Base-by-base conservation (phyloP, 2,797 vertebrate genomes). In the Rhinoraja longicauda region DNA sequence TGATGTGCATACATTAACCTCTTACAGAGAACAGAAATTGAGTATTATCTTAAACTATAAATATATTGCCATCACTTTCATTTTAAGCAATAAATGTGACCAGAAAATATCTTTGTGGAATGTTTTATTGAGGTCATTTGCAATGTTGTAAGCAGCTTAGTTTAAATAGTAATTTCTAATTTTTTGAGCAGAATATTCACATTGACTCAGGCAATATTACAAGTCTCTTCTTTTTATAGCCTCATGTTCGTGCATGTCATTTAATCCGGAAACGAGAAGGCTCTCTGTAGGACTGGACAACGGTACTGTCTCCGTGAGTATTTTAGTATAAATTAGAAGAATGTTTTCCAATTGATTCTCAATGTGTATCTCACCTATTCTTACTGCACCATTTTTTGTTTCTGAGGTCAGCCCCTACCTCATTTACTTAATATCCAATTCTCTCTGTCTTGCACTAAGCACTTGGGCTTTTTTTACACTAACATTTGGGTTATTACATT, bases 201-300 rank as follows among this genome's bases (percentile, higher is more conserved):
- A n/a, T 88, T 9, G 0, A 21, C 59, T 7, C 32, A 67, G n/a
- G n/a, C 62, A 88, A 26, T 32, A 88, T 36, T 88, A 67, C 84
- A 53, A 17, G 21, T 86, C 72, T 93, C 53, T 32, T 82, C 96
- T 96, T 97, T 94, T 97, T 95, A 95, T 96, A 99, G 99, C 98
- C 94, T 96, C 97, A 84, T 98, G 98, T 97, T 97, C 98, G 95
- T 99, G 98, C 94, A 98, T 99, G 99, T 99, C 97, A 95, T 98
- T 99, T 96, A 99, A 99, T 95, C 98, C 98, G 72, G 99, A 99
- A 97, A 99, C 99, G 93, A 98, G 98, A 96, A 97, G 98, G 95
- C 97, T 99, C 94, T 98, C 98, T 90, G 95, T 99, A 95, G 98
- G 98, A 94, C 97, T 97, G 97, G 98, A 99, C 95, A 99, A 97